Evolutionary conservation across 2,113 vertebrate genomes (phyloP).

Genomic region (Scytalopus superciliaris): DNA sequence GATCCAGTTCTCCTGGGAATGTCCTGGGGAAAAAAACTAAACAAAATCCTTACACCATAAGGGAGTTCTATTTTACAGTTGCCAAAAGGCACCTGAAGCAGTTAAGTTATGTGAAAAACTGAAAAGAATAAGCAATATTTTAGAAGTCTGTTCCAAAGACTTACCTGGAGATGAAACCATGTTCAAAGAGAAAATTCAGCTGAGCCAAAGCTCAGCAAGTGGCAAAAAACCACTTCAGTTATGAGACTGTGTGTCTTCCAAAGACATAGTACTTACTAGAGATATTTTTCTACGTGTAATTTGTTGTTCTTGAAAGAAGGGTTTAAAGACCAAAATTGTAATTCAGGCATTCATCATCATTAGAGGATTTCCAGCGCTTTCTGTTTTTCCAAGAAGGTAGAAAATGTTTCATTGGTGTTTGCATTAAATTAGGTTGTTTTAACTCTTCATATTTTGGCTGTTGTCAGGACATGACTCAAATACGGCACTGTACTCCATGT

Average conservation of each 20-base stretch:
- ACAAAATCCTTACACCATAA: not conserved
- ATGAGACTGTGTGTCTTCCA: not conserved
- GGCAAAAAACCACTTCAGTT: not conserved
- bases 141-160: not conserved
- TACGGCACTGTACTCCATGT: not conserved
- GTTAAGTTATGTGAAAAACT: not conserved
- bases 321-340: not conserved
- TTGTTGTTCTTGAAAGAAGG: not conserved
- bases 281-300: not conserved
- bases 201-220: not conserved
- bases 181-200: not conserved
- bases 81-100: not conserved
- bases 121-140: constrained; percentile 6
- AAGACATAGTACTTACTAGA: not conserved
- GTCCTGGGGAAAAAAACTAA: not conserved
- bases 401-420: not conserved
- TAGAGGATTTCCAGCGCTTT: not conserved
- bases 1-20: not conserved
- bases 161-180: not conserved
- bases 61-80: constrained; percentile 16
- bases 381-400: not conserved
- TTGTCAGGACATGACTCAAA: not conserved
- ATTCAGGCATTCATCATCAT: not conserved
- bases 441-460: not conserved
- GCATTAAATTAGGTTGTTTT: not conserved